Percentiles rank a stretch among this genome's conserved stretches.
Evolutionary conservation across 2,888 invertebrate species (phyloP).

Genomic region (Diarsia mendica): DNA sequence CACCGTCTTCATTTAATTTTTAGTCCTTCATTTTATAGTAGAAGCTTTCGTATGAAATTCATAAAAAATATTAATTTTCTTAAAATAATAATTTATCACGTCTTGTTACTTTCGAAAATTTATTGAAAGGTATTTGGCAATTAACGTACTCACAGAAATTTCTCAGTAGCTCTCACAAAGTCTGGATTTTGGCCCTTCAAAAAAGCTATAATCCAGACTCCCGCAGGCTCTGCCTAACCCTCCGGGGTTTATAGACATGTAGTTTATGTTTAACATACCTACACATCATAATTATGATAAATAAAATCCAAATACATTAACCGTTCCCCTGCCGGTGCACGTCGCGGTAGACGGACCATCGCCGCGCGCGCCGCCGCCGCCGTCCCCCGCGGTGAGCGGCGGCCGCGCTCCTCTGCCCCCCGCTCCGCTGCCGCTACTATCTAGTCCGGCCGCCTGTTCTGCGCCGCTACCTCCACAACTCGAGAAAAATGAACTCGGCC

Average conservation of each 20-base stretch:
- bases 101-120: too few relatives aligned
- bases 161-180: neutral
- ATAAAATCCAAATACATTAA: neutral
- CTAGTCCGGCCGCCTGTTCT: too few relatives aligned
- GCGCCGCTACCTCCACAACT: too few relatives aligned
- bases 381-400: too few relatives aligned
- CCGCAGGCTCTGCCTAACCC: neutral
- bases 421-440: too few relatives aligned
- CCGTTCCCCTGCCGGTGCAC: too few relatives aligned
- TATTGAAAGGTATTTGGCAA: neutral
- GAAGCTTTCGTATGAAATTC: neutral
- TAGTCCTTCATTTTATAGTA: slow-evolving; percentile 16
- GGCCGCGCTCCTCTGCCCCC: too few relatives aligned
- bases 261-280: neutral
- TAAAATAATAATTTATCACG: neutral
- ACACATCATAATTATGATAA: neutral
- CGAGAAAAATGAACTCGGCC: too few relatives aligned
- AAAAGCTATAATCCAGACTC: neutral
- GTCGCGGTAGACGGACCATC: too few relatives aligned
- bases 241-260: neutral
- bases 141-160: neutral
- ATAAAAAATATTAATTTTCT: too few relatives aligned
- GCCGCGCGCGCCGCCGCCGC: too few relatives aligned
- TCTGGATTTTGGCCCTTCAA: neutral
- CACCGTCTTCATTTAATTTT: slow-evolving; percentile 27